Conservation (phyloP, 2,797 vertebrate genomes). For the Cyclopterus lumpus region DNA sequence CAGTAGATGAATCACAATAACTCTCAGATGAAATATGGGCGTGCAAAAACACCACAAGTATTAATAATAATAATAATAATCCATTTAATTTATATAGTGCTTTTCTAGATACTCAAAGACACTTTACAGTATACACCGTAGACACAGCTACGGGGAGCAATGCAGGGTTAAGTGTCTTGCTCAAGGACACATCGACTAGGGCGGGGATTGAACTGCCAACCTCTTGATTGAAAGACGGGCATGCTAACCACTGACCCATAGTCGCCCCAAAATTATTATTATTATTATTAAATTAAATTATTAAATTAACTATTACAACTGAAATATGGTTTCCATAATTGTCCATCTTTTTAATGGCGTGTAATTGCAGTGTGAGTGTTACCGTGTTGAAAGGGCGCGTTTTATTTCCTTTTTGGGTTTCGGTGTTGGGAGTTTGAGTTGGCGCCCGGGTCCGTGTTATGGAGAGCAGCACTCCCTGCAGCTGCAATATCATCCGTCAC, state of each 20-base stretch:
- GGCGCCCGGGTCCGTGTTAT: background rate
- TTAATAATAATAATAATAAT: too few species aligned
- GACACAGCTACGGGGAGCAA: too few species aligned
- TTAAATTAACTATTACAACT: constrained; percentile 42
- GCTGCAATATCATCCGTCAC: constrained; percentile 35
- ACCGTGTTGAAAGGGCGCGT: constrained; percentile 29
- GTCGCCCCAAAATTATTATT: too few species aligned
- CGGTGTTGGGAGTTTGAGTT: constrained; percentile 38
- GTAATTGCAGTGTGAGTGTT: constrained; percentile 36
- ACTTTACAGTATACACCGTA: too few species aligned
- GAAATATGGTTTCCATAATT: constrained; percentile 54
- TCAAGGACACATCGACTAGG: too few species aligned
- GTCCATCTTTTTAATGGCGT: constrained; percentile 41
- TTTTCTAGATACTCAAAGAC: too few species aligned
- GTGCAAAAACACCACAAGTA: constrained; percentile 28
- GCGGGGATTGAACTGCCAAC: too few species aligned
- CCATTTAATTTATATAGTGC: too few species aligned
- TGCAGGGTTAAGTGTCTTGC: too few species aligned
- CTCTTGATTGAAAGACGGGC: too few species aligned
- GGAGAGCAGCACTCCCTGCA: constrained; percentile 29
- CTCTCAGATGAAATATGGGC: constrained; percentile 30
- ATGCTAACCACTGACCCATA: too few species aligned
- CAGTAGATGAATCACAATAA: constrained; percentile 18
- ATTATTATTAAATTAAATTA: too few species aligned
- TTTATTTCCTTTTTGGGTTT: constrained; percentile 48